Evolutionary conservation across 35 echinoderm and acorn worm species (phyloP).

Genomic region (Amphiura filiformis): DNA sequence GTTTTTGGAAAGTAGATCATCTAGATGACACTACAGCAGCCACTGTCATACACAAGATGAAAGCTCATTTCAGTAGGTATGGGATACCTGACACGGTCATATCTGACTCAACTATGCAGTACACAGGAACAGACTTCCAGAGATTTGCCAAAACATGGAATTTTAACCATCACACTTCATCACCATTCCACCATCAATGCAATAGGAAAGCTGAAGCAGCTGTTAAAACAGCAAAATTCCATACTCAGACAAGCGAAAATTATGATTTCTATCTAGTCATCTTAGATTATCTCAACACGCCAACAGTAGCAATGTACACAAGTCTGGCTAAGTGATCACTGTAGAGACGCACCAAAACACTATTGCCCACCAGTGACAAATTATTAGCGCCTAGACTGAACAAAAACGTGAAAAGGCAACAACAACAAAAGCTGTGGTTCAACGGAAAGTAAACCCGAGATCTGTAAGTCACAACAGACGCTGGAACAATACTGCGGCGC

Average conservation of each 20-base stretch:
- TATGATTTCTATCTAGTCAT: conserved; percentile 28
- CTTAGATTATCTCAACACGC: conserved; percentile 18
- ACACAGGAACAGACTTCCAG: conserved; percentile 33
- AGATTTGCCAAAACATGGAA: conserved; percentile 25
- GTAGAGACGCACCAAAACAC: conserved; percentile 19
- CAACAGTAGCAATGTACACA: neutral
- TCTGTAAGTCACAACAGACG: no score
- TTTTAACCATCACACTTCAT: conserved; percentile 20
- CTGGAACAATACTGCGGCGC: no score
- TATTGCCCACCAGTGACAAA: neutral
- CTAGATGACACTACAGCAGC: conserved; percentile 9
- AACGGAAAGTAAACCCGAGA: neutral
- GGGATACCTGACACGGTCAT: conserved; percentile 1
- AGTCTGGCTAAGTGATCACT: no score
- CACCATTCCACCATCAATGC: conserved; percentile 16
- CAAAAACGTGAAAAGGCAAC: neutral
- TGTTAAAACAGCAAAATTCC: conserved; percentile 51
- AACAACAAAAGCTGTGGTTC: neutral
- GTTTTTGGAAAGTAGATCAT: conserved; percentile 42
- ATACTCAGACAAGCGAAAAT: conserved; percentile 7
- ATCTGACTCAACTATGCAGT: conserved; percentile 23
- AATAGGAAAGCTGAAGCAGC: conserved; percentile 56
- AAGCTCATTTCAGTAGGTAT: conserved; percentile 46
- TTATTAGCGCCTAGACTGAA: neutral
- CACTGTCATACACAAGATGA: conserved; percentile 31